Conservation (phyloP, 1,140 invertebrate genomes). For the Sitobion miscanthi region DNA sequence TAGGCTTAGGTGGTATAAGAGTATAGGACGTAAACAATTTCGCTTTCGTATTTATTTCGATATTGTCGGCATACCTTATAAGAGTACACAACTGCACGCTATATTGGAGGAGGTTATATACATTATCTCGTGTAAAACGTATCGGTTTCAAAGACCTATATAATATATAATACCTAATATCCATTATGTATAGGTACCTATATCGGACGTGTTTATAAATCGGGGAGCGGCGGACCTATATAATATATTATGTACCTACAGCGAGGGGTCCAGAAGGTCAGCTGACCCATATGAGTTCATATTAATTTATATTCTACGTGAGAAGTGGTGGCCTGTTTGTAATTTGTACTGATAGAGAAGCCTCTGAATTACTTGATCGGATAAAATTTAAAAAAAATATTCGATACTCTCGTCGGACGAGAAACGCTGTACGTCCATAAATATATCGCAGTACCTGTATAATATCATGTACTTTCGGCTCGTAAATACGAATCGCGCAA, state of each 20-base stretch:
- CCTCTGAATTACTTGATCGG: neutral
- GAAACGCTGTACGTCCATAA: no score
- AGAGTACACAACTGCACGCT: neutral
- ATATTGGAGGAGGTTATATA: neutral
- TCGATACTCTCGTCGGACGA: no score
- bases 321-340: neutral
- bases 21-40: neutral
- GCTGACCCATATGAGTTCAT: neutral
- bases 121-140: neutral
- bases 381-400: neutral
- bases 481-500: neutral
- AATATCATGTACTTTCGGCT: no score
- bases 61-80: neutral
- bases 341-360: neutral
- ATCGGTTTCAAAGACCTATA: neutral
- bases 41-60: neutral
- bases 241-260: neutral
- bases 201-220: neutral
- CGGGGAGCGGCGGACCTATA: neutral
- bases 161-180: neutral
- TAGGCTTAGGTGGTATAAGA: neutral
- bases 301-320: neutral
- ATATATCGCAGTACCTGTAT: no score
- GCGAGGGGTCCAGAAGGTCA: neutral
- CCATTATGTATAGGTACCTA: neutral